Evolutionary conservation across 2,113 vertebrate genomes (phyloP).

Genomic region (Aplodontia rufa): DNA sequence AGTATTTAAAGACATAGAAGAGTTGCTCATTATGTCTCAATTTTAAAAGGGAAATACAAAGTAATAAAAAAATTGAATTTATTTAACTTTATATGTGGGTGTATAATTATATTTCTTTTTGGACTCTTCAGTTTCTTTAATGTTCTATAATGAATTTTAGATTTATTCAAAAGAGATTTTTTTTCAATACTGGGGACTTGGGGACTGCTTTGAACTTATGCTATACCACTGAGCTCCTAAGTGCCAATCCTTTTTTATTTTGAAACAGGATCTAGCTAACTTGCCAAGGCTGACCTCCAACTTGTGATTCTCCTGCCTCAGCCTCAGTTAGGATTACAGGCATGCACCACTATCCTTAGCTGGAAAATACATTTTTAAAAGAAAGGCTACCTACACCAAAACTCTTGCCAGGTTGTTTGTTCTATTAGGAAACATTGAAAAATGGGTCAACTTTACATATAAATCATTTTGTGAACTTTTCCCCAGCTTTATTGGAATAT

Average conservation of each 20-base stretch:
- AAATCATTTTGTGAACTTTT: not conserved
- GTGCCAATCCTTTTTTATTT: too few relatives aligned
- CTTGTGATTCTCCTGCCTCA: too few relatives aligned
- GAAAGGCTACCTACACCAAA: not conserved
- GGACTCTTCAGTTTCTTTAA: not conserved
- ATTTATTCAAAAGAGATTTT: not conserved
- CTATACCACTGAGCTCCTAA: too few relatives aligned
- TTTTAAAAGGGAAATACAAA: constrained; percentile 3
- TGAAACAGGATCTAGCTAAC: too few relatives aligned
- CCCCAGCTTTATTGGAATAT: not conserved
- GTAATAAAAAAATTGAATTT: not conserved
- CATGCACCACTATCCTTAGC: too few relatives aligned
- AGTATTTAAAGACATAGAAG: not conserved
- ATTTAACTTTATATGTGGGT: not conserved
- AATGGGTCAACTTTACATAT: not conserved
- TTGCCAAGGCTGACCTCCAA: too few relatives aligned
- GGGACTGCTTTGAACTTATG: too few relatives aligned
- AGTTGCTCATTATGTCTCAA: not conserved
- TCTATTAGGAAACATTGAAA: not conserved
- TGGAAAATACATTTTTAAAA: not conserved
- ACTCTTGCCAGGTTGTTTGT: not conserved
- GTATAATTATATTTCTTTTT: not conserved
- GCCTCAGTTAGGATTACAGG: too few relatives aligned
- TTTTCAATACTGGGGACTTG: too few relatives aligned
- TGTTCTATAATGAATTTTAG: not conserved